phyloP scores from a whole-genome alignment of 2,888 invertebrate genomes.

The Ochlodes sylvanus region DNA sequence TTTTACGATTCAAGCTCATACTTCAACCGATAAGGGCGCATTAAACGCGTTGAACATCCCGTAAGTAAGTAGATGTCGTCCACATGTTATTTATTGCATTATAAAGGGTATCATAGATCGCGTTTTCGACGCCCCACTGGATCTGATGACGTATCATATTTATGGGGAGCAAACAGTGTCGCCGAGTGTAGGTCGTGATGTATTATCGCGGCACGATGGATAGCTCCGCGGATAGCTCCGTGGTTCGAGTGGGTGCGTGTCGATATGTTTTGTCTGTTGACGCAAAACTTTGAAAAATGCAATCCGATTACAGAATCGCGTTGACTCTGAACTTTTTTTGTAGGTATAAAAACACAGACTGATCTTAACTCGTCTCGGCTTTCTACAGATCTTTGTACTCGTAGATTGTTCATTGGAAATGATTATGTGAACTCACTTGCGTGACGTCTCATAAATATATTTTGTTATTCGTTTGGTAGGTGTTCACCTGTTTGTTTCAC shows the following conservation, averaged over 20 bases:
- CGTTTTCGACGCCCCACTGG: conserved; percentile 57
- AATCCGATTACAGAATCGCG: too few species aligned
- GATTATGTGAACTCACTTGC: too few species aligned
- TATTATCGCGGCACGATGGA: conserved; percentile 61
- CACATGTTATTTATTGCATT: conserved; percentile 67
- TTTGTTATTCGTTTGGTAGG: too few species aligned
- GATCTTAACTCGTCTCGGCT: too few species aligned
- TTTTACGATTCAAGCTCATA: conserved; percentile 31
- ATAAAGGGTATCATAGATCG: conserved; percentile 65
- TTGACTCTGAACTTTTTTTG: too few species aligned
- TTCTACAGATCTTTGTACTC: too few species aligned
- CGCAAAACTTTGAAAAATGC: background rate
- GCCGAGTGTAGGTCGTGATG: conserved; percentile 69
- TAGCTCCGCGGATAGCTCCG: conserved; percentile 46
- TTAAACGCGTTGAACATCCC: conserved; percentile 40
- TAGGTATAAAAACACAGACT: too few species aligned
- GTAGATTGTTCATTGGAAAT: too few species aligned
- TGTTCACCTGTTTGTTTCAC: too few species aligned
- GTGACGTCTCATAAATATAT: too few species aligned
- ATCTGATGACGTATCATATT: conserved; percentile 76
- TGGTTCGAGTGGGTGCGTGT: conserved; percentile 27
- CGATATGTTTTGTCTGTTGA: conserved; percentile 24
- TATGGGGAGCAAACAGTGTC: conserved; percentile 58
- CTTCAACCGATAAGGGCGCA: conserved; percentile 20
- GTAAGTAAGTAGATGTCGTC: conserved; percentile 74